A percentile compares a stretch with the other conserved stretches of the same genome.
These are phyloP conservation scores for Drosophila hydei DNA, from an alignment of 1,140 invertebrate species.

Conservation along the genomic window DNA sequence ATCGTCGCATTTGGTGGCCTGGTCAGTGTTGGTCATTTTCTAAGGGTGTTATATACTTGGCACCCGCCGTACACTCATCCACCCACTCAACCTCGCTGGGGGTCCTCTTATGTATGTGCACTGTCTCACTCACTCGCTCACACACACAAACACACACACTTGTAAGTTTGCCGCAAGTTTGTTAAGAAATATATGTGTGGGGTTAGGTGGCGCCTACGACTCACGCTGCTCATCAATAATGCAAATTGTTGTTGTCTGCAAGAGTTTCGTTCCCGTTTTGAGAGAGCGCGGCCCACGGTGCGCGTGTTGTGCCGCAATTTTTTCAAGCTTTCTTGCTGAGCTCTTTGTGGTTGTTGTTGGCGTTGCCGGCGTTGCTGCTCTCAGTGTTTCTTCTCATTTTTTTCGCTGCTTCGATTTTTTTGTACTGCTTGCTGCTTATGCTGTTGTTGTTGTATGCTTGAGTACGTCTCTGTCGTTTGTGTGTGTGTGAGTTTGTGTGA, in stretches of 20 bases:
- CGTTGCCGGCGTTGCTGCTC: slow-evolving; percentile 62
- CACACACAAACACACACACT: slow-evolving; percentile 36
- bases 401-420: slow-evolving; percentile 63
- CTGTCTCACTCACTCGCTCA: slow-evolving; percentile 25
- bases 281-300: slow-evolving; percentile 53
- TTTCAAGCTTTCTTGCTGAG: slow-evolving; percentile 71
- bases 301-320: slow-evolving; percentile 80
- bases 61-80: not conserved
- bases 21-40: slow-evolving; percentile 80
- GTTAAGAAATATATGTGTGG: slow-evolving; percentile 65
- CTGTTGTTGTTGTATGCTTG: slow-evolving; percentile 63
- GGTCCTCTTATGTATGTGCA: slow-evolving; percentile 33
- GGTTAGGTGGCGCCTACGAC: slow-evolving; percentile 19
- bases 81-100: slow-evolving; percentile 22
- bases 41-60: slow-evolving; percentile 78
- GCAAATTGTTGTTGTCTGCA: slow-evolving; percentile 76
- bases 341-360: slow-evolving; percentile 52
- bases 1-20: slow-evolving; percentile 55
- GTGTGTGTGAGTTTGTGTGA: slow-evolving; percentile 53
- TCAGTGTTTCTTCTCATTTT: slow-evolving; percentile 81
- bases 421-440: slow-evolving; percentile 48
- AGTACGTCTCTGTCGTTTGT: slow-evolving; percentile 70
- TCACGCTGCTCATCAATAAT: slow-evolving; percentile 71
- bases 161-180: slow-evolving; percentile 63
- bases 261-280: slow-evolving; percentile 57